Base-by-base conservation (phyloP, 2,113 vertebrate species). In the Kryptolebias marmoratus region DNA sequence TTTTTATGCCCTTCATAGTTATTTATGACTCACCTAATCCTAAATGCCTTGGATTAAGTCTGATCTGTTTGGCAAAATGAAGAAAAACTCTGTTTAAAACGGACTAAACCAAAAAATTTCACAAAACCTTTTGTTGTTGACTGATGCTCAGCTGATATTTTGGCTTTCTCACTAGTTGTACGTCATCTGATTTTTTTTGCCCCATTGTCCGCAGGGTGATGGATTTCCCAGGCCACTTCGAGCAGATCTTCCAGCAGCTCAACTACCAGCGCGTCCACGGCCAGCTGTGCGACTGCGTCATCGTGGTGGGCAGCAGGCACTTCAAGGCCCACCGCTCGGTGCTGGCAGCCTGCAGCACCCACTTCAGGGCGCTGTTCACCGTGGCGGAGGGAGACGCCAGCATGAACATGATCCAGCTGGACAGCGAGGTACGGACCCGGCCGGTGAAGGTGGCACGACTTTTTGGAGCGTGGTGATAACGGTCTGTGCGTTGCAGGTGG, bases 181-280 rank as follows among this genome's bases (percentile, higher is more conserved):
- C 39, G 5, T 50, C 14, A 32, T 58, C 6, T 55, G 54, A 36
- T 15, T 28, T 36, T 36, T 6, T 7, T 32, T 42, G 16, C 30
- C 32, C 27, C 31, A 31, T 27, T 68, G 15, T 68, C 50, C 64
- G 63, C 92, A 97, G 94, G 93, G 62, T 80, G 91, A 99, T 99
- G 98, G 98, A 99, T 95, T 99, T 99, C 84, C 98, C 97, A 1
- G 96, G 97, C 39, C 97, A 98, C 88, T 98, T 99, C 77, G 96
- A 99, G 60, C 98, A 98, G 88, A 94, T 98, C 83, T 99, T 99
- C 83, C 97, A 98, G 91, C 98, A 99, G 88, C 92, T 99, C 47
- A 98, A 98, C 90, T 97, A 97, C 86, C 98, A 98, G 92, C 88
- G 98, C 15, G 94, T 98, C 66, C 97, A 98, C 0, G 95, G 96